Percentiles rank a stretch among this genome's conserved stretches.
Conservation (phyloP, 2,113 vertebrate species). For the Parus major region DNA sequence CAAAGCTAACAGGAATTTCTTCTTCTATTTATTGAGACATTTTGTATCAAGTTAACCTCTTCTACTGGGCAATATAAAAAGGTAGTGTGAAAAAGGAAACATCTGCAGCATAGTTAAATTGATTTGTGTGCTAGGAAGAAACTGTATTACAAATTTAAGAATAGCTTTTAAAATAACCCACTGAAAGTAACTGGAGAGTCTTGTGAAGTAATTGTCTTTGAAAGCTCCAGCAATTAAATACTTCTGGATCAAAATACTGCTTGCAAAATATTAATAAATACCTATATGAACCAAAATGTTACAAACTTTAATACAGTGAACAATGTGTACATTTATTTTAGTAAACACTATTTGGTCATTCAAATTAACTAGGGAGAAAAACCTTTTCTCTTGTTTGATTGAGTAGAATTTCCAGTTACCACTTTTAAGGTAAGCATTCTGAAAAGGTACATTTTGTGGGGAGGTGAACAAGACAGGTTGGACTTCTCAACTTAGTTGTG, state of each 20-base stretch:
- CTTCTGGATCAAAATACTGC: not conserved
- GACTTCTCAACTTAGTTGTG: not conserved
- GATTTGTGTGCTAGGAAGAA: not conserved
- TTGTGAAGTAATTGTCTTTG: not conserved
- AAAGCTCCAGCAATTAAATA: not conserved
- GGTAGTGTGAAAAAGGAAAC: not conserved
- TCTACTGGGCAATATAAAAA: not conserved
- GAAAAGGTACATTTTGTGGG: not conserved
- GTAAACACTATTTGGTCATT: not conserved
- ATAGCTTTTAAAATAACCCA: not conserved
- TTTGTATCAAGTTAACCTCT: not conserved
- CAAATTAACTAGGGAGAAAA: not conserved
- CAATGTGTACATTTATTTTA: not conserved
- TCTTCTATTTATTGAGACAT: slow-evolving; percentile 5
- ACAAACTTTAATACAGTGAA: not conserved
- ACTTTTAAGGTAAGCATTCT: not conserved
- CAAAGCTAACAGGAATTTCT: slow-evolving; percentile 34
- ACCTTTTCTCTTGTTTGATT: not conserved
- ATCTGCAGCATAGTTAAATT: not conserved
- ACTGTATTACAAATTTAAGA: not conserved
- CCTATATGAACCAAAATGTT: not conserved
- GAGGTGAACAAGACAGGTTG: not conserved
- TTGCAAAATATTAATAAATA: not conserved
- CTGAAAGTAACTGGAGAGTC: not conserved
- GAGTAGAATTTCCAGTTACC: not conserved